A percentile compares a stretch with the other conserved stretches of the same genome.
phyloP scores from a whole-genome alignment of 2,113 vertebrate genomes.

The Corythornis vintsioides region DNA sequence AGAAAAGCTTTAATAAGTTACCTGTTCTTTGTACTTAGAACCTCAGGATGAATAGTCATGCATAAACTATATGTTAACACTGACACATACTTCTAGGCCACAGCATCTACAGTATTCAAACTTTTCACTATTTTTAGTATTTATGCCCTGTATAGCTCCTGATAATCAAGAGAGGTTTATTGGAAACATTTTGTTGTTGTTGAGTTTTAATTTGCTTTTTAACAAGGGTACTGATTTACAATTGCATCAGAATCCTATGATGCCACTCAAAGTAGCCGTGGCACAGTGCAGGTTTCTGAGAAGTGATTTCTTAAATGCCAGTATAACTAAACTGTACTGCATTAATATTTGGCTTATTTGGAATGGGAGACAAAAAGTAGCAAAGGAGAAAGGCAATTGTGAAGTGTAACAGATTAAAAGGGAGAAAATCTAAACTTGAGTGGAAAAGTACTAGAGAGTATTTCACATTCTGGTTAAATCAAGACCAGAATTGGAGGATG shows the following conservation, averaged over 20 bases:
- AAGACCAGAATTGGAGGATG: neutral
- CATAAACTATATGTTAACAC: neutral
- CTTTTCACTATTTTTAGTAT: neutral
- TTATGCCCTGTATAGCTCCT: neutral
- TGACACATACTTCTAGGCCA: neutral
- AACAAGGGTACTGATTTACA: neutral
- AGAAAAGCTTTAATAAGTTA: neutral
- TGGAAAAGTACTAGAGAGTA: neutral
- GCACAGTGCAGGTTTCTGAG: neutral
- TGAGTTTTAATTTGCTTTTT: neutral
- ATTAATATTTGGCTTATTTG: neutral
- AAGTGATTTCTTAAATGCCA: neutral
- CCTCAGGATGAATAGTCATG: neutral
- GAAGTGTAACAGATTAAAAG: neutral
- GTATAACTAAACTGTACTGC: neutral
- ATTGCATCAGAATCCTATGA: neutral
- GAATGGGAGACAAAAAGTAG: neutral
- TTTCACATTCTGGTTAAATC: neutral
- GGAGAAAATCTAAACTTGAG: neutral
- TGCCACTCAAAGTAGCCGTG: neutral
- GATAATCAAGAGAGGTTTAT: neutral
- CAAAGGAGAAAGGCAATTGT: neutral
- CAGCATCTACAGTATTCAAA: neutral
- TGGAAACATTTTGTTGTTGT: neutral
- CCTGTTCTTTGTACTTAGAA: neutral